Base-by-base conservation (phyloP, 92 coral and sea anemone species). In the Plumapathes pennacea region DNA sequence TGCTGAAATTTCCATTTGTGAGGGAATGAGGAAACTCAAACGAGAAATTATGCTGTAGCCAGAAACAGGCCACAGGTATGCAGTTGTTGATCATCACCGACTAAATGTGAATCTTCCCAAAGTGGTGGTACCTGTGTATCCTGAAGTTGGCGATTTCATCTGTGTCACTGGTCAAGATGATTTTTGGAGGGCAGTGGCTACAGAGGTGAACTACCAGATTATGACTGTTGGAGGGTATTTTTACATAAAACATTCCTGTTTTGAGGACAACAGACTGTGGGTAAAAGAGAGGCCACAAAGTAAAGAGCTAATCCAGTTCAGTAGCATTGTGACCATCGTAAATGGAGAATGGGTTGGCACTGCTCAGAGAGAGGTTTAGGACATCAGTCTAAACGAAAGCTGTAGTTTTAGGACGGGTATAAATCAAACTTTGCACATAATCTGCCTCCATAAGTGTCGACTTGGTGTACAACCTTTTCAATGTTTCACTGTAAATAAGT, bases 281-380 rank as follows among this genome's bases (percentile, higher is more conserved):
- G 36, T 64, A 52, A 74, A 58, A 40, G 74, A 73, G 40, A 74
- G 75, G 55, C 74, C 73, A 49, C 60, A 67, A 53, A 61, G 72
- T 25, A 74, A 74, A 52, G 62, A 74, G 71, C 40, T 67, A 11
- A 74, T 74, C 21, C 74, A 74, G 43, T 62, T 66, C 55, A 50
- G 25, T 15, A 65, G 81, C 33, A 57, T 74, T 42, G 30, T 74
- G 64, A 50, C 74, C 36, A 64, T 44, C 28, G 45, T 63, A 55
- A 10, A 62, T 38, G 81, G 81, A 18, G 73, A 74, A 61, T 62
- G 81, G 65, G 54, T 65, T 57, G 74, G 60, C 8, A 58, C 28
- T 40, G 67, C 55, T 0, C 45, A 66, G 76, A 69, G 76, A 32
- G 67, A 69, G 55, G 7, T 54, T 60, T 60, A 40, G 45, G 51